These are phyloP conservation scores for Erythrolamprus reginae DNA, from an alignment of 2,113 vertebrate genomes.

Conservation along the genomic window DNA sequence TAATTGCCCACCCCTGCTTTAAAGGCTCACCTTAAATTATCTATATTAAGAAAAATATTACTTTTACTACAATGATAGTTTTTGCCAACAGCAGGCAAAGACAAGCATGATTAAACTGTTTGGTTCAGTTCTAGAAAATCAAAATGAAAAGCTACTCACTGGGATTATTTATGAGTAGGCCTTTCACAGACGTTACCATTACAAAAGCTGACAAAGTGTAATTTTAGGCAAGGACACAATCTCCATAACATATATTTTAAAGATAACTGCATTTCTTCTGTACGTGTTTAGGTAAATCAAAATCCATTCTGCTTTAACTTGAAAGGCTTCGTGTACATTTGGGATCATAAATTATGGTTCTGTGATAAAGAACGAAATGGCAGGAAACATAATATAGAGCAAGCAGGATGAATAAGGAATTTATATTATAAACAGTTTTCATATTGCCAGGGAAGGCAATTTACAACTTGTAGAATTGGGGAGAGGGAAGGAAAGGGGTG, in stretches of 20 bases:
- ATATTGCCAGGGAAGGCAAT: slow-evolving; percentile 15
- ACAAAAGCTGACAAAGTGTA: slow-evolving; percentile 56
- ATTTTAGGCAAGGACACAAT: slow-evolving; percentile 1
- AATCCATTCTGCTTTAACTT: background rate
- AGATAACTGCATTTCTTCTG: background rate
- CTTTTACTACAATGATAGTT: background rate
- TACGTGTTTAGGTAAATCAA: background rate
- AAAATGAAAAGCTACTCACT: slow-evolving; percentile 55
- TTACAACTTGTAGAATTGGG: background rate
- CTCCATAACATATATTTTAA: background rate
- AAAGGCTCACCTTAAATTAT: slow-evolving; percentile 10
- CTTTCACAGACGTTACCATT: slow-evolving; percentile 56
- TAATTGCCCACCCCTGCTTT: too few species aligned
- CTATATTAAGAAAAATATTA: background rate
- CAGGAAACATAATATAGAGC: slow-evolving; percentile 37
- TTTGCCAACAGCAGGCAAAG: slow-evolving; percentile 20
- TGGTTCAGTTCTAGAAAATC: slow-evolving; percentile 24
- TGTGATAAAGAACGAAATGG: slow-evolving; percentile 50
- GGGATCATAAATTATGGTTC: background rate
- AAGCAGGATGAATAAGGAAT: slow-evolving; percentile 45
- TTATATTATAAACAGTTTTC: slow-evolving; percentile 34
- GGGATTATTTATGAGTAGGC: slow-evolving; percentile 49
- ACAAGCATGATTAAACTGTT: slow-evolving; percentile 30
- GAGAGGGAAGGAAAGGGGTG: background rate
- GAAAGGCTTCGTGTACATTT: background rate